Percentiles rank a stretch among this genome's conserved stretches.
phyloP scores from a whole-genome alignment of 2,113 vertebrate genomes.

The Cettia cetti region DNA sequence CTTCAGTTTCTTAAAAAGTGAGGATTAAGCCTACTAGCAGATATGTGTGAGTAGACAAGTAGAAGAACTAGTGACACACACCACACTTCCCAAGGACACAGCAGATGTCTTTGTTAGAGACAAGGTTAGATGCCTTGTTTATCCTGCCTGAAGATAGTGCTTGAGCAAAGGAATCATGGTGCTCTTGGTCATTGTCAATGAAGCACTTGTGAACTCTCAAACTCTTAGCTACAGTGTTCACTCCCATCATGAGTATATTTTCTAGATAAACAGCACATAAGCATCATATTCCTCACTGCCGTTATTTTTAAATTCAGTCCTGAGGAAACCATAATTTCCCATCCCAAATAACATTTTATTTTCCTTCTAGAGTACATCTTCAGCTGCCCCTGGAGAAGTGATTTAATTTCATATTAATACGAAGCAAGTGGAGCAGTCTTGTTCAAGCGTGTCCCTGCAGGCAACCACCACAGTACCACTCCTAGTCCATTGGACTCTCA shows the following conservation, averaged over 20 bases:
- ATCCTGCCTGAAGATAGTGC: background rate
- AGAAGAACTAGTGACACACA: background rate
- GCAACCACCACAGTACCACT: background rate
- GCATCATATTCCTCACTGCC: background rate
- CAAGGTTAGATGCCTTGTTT: background rate
- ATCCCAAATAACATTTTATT: background rate
- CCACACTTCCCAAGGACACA: background rate
- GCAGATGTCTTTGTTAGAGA: background rate
- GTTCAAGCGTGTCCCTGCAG: background rate
- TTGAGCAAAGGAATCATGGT: background rate
- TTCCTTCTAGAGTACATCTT: background rate
- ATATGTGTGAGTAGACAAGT: background rate
- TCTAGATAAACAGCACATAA: background rate
- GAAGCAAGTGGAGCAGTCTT: background rate
- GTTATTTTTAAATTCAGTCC: background rate
- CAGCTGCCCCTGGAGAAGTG: background rate
- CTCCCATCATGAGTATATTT: fast-evolving
- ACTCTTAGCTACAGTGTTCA: background rate
- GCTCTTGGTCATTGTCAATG: background rate
- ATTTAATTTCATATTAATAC: background rate
- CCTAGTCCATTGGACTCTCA: background rate
- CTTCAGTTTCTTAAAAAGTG: background rate
- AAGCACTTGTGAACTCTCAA: background rate
- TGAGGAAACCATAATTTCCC: background rate
- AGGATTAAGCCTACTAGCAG: background rate